A percentile compares a stretch with the other conserved stretches of the same genome.
phyloP scores from a whole-genome alignment of 2,797 vertebrate genomes.

The Squalus acanthias region DNA sequence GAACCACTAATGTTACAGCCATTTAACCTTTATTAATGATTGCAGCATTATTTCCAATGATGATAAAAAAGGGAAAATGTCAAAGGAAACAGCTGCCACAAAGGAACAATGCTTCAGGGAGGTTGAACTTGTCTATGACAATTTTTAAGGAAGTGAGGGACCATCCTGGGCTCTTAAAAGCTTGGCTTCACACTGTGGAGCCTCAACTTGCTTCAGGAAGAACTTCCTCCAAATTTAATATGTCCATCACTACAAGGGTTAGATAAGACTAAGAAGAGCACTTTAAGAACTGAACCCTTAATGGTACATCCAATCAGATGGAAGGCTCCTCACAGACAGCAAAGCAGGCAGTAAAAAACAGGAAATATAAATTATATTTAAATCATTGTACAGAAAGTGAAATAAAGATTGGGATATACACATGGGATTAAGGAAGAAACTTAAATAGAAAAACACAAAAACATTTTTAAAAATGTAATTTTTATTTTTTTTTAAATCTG shows the following conservation, averaged over 20 bases:
- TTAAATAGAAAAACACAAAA: too few species aligned
- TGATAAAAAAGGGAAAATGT: too few species aligned
- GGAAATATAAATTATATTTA: too few species aligned
- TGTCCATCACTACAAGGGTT: background rate
- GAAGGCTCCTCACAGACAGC: too few species aligned
- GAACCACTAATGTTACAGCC: background rate
- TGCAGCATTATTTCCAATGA: background rate
- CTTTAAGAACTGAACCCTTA: background rate
- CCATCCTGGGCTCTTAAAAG: background rate
- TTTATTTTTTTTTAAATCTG: too few species aligned
- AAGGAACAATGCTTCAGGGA: background rate
- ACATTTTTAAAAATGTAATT: too few species aligned
- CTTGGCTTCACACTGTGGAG: background rate
- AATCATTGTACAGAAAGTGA: too few species aligned
- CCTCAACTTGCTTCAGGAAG: background rate
- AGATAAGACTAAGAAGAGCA: background rate
- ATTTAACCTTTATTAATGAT: background rate
- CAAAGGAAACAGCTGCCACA: background rate
- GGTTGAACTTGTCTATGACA: background rate
- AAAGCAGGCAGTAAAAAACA: too few species aligned
- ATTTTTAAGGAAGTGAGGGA: background rate
- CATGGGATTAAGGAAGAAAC: too few species aligned
- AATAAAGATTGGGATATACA: too few species aligned
- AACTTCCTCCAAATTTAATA: background rate
- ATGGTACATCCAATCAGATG: background rate